Percentiles rank a stretch among this genome's conserved stretches.
phyloP scores from a whole-genome alignment of 1,140 invertebrate species.

The Nasonia vitripennis region DNA sequence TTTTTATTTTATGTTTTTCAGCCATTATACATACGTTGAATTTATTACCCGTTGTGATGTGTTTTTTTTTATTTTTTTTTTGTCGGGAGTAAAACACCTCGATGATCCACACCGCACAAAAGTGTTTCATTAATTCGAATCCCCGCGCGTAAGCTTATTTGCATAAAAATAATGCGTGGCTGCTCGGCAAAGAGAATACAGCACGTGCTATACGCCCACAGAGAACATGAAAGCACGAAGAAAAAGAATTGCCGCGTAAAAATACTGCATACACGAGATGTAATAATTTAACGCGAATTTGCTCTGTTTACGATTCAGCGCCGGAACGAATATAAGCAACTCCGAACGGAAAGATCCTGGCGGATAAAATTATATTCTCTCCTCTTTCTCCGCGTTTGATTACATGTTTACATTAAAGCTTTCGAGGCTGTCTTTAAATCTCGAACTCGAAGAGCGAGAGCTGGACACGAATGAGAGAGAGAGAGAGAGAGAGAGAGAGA shows the following conservation, averaged over 20 bases:
- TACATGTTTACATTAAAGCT: constrained; percentile 35
- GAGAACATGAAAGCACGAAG: background rate
- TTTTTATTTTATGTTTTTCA: background rate
- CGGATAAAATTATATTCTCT: constrained; percentile 19
- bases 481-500: background rate
- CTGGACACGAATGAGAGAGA: background rate
- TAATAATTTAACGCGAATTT: constrained; percentile 1
- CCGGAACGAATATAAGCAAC: background rate
- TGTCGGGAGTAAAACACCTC: background rate
- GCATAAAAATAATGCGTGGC: background rate
- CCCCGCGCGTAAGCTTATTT: background rate
- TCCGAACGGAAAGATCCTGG: constrained; percentile 3
- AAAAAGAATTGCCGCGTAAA: background rate
- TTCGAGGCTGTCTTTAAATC: constrained; percentile 36
- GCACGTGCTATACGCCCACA: too few species aligned
- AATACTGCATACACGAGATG: background rate
- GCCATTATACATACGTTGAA: background rate
- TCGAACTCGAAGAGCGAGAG: constrained; percentile 8
- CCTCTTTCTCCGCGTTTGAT: constrained; percentile 15
- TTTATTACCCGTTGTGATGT: background rate
- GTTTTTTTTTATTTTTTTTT: background rate
- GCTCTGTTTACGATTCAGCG: background rate
- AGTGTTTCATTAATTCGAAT: background rate
- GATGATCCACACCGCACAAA: background rate
- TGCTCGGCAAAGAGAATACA: background rate